These are phyloP conservation scores for Taenaris catops DNA, from an alignment of 2,888 invertebrate species.

Conservation along the genomic window DNA sequence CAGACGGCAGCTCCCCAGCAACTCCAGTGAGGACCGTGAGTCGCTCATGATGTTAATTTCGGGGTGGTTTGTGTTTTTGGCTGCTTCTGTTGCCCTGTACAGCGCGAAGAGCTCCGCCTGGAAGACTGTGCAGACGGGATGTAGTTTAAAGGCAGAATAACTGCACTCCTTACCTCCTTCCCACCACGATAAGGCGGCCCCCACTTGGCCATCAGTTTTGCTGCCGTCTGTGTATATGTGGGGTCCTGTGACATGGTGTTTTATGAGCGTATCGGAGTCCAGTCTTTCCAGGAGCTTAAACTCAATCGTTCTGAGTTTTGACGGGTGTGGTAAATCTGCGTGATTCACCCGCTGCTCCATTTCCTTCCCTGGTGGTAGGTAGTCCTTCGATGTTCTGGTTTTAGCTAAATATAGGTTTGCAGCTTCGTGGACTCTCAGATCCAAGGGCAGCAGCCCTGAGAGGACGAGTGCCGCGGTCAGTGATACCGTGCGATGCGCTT, in stretches of 20 bases:
- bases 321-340: background rate
- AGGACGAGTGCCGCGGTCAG: too few species aligned
- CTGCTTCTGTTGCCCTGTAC: background rate
- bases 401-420: slow-evolving; percentile 1
- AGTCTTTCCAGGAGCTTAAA: background rate
- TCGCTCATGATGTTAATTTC: too few species aligned
- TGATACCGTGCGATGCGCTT: too few species aligned
- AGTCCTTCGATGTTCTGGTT: slow-evolving; percentile 1
- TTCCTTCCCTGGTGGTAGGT: background rate
- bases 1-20: too few species aligned
- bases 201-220: slow-evolving; percentile 10
- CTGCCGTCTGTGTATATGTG: slow-evolving; percentile 24
- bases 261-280: background rate
- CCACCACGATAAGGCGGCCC: slow-evolving; percentile 21
- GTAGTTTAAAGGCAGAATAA: slow-evolving; percentile 10
- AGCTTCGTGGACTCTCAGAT: slow-evolving; percentile 22
- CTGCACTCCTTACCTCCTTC: slow-evolving; percentile 8
- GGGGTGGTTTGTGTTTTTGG: too few species aligned
- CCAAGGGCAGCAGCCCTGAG: slow-evolving; percentile 24
- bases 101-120: slow-evolving; percentile 22
- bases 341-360: background rate
- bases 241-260: background rate
- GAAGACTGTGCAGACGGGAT: slow-evolving; percentile 20
- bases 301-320: background rate
- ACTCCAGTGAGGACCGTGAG: too few species aligned